These are phyloP conservation scores for Pelodytes ibericus DNA, from an alignment of 2,797 vertebrate species.

Conservation along the genomic window DNA sequence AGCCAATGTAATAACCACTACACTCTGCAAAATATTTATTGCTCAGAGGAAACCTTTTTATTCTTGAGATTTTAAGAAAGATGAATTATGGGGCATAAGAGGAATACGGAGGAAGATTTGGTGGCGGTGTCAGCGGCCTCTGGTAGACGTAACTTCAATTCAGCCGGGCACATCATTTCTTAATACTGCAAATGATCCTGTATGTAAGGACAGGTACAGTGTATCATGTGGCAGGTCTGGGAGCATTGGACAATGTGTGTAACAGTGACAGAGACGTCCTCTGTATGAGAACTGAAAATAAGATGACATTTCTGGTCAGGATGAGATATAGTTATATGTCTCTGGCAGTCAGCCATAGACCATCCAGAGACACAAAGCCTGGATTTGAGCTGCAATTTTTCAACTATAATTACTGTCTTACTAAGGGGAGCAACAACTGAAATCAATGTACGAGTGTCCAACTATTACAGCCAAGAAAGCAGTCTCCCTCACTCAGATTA, in stretches of 20 bases:
- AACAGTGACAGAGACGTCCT: background rate
- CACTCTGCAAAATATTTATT: too few species aligned
- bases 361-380: background rate
- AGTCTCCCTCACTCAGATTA: background rate
- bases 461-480: background rate
- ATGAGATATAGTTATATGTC: background rate
- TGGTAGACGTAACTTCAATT: too few species aligned
- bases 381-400: background rate
- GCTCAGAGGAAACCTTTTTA: too few species aligned
- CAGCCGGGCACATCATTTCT: too few species aligned
- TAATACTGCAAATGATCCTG: too few species aligned
- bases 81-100: too few species aligned
- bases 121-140: too few species aligned
- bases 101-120: too few species aligned
- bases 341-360: background rate
- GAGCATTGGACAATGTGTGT: background rate
- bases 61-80: too few species aligned
- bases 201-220: background rate
- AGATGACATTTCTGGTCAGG: background rate
- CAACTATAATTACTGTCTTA: constrained; percentile 2
- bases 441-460: background rate
- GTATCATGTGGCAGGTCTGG: background rate
- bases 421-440: background rate
- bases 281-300: background rate
- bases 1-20: too few species aligned